These are phyloP conservation scores for Bradypus variegatus DNA, from an alignment of 2,797 vertebrate species.

Conservation along the genomic window DNA sequence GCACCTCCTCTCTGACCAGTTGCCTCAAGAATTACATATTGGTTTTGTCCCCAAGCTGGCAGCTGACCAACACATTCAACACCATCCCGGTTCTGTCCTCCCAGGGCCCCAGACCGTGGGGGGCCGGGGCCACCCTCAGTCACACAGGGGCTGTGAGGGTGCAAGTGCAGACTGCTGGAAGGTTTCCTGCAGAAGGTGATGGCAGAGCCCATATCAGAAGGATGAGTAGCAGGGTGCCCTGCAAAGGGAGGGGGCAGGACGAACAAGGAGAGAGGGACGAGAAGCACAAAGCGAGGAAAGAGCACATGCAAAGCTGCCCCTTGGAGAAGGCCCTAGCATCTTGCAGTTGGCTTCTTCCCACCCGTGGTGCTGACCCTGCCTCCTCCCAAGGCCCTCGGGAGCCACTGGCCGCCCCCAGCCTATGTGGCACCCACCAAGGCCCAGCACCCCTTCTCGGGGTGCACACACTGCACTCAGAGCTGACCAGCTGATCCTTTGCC, in stretches of 20 bases:
- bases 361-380: not conserved
- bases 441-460: not conserved
- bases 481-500: not conserved
- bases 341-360: not conserved
- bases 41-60: not conserved
- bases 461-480: not conserved
- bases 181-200: not conserved
- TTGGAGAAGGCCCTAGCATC: not conserved
- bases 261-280: not conserved
- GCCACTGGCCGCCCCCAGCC: no score
- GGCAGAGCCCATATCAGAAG: not conserved
- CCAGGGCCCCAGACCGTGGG: not conserved
- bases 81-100: not conserved
- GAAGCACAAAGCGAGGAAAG: not conserved
- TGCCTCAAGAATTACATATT: no score
- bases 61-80: no score
- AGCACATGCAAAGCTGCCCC: no score
- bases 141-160: not conserved
- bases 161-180: not conserved
- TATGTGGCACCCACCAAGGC: not conserved
- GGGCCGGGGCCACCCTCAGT: not conserved
- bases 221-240: not conserved
- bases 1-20: not conserved
- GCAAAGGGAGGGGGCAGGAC: no score
- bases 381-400: not conserved